Conservation (phyloP, 2,113 vertebrate genomes). For the zebrafish (Danio rerio) region GRCz12tu NC_133188.1:5511001-5511500, state of each 20-base stretch:
- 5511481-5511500: slow-evolving; percentile 93
- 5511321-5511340: slow-evolving; percentile 25
- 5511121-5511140: slow-evolving; percentile 77
- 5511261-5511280: slow-evolving; percentile 16
- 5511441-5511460: slow-evolving; percentile 90
- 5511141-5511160: slow-evolving; percentile 71
- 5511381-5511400: slow-evolving; percentile 60
- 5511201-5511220: slow-evolving; percentile 66
- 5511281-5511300: slow-evolving; percentile 40
- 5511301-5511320: slow-evolving; percentile 45
- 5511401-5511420: slow-evolving; percentile 83
- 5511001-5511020: slow-evolving; percentile 53
- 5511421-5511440: slow-evolving; percentile 88
- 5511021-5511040: slow-evolving; percentile 53
- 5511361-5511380: slow-evolving; percentile 22
- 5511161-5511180: slow-evolving; percentile 73
- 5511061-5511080: slow-evolving; percentile 79
- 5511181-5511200: slow-evolving; percentile 74
- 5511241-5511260: slow-evolving; percentile 47
- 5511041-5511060: slow-evolving; percentile 64
- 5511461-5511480: slow-evolving; percentile 90
- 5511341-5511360: slow-evolving; percentile 31
- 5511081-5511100: slow-evolving; percentile 71
- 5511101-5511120: slow-evolving; percentile 75
- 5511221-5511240: slow-evolving; percentile 46